A percentile compares a stretch with the other conserved stretches of the same genome.
These are phyloP conservation scores for Protaetia brevitarsis DNA, from an alignment of 1,140 invertebrate genomes.

Conservation along the genomic window DNA sequence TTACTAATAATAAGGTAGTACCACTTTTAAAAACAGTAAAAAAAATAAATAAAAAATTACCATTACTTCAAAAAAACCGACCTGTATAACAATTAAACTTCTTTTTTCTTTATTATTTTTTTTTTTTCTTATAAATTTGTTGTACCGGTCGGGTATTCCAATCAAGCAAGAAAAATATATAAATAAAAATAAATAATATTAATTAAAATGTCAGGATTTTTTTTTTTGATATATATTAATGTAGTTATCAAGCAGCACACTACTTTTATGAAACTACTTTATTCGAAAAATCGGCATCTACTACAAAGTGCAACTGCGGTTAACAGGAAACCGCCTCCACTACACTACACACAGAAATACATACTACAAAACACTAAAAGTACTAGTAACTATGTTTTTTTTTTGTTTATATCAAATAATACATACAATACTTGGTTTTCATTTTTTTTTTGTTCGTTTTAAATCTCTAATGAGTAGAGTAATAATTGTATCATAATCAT, in stretches of 20 bases:
- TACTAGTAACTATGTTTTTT: slow-evolving; percentile 6
- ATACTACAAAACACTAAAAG: slow-evolving; percentile 43
- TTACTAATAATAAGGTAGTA: slow-evolving; percentile 19
- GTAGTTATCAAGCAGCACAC: slow-evolving; percentile 46
- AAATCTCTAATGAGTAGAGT: neutral
- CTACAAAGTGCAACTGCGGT: slow-evolving; percentile 45
- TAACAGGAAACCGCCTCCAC: slow-evolving; percentile 28
- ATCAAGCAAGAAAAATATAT: slow-evolving; percentile 5
- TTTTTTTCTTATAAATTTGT: too few species aligned
- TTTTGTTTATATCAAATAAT: slow-evolving; percentile 16
- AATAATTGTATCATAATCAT: neutral
- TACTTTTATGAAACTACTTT: slow-evolving; percentile 52
- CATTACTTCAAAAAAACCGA: neutral
- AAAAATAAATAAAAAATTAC: neutral
- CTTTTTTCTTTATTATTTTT: too few species aligned
- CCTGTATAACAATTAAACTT: slow-evolving; percentile 6
- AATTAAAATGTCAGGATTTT: slow-evolving; percentile 15
- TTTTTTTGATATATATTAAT: neutral
- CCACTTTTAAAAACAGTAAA: neutral
- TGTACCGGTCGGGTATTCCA: neutral
- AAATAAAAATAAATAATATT: too few species aligned
- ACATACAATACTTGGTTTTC: neutral
- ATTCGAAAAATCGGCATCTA: slow-evolving; percentile 50
- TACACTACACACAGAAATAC: slow-evolving; percentile 52
- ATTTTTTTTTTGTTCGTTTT: slow-evolving; percentile 7